Conservation (phyloP, 64 coral and sea anemone species). For the Stylophora pistillata region DNA sequence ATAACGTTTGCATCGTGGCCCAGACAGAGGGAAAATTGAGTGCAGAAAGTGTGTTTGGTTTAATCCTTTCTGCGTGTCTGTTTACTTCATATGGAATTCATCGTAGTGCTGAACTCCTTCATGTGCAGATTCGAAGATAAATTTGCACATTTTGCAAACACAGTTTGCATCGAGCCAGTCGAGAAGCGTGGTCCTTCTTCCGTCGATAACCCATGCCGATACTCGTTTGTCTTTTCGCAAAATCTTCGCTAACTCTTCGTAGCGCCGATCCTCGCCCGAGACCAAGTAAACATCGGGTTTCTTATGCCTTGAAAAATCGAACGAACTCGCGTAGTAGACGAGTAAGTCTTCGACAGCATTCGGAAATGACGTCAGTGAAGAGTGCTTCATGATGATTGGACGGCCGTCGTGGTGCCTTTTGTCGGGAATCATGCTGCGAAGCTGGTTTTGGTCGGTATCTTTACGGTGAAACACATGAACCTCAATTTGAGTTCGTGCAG, state of each 20-base stretch:
- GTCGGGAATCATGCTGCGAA: conserved; percentile 48
- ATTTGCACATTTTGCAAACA: conserved; percentile 73
- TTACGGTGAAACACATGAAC: conserved; percentile 82
- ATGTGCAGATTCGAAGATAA: conserved; percentile 59
- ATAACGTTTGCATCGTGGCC: too few species aligned
- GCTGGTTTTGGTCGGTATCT: conserved; percentile 62
- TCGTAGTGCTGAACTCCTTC: conserved; percentile 69
- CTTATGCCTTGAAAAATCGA: conserved; percentile 78
- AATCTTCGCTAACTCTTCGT: conserved; percentile 88
- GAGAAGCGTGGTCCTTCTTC: conserved; percentile 47
- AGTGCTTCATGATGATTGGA: conserved; percentile 56
- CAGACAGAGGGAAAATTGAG: too few species aligned
- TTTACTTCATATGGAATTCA: conserved; percentile 29
- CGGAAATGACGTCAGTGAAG: conserved; percentile 61
- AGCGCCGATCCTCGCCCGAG: conserved; percentile 72
- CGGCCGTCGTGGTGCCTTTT: conserved; percentile 61
- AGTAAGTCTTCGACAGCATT: conserved; percentile 79
- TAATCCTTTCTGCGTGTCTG: background rate
- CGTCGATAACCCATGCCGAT: conserved; percentile 79
- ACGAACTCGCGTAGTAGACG: conserved; percentile 67
- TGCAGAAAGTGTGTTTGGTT: background rate
- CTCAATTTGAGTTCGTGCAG: conserved; percentile 68
- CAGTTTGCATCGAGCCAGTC: conserved; percentile 72
- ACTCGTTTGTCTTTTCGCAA: conserved; percentile 73
- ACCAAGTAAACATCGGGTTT: conserved; percentile 85